These are phyloP conservation scores for Chromoteleia sp. DNA, from an alignment of 2,888 invertebrate genomes.

Conservation along the genomic window DNA sequence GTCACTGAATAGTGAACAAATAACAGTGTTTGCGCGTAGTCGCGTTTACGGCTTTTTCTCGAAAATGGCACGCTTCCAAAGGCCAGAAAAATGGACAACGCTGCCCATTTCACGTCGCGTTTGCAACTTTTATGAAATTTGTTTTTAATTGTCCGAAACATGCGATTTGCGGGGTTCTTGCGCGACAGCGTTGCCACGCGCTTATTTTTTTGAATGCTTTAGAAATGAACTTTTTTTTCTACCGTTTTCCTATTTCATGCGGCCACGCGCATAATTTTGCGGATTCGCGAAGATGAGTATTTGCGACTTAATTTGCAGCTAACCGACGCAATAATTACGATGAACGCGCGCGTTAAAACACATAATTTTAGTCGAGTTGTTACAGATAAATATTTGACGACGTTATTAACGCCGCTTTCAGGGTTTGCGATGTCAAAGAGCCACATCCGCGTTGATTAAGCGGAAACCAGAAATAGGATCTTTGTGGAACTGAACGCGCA, in stretches of 20 bases:
- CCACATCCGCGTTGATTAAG: constrained; percentile 12
- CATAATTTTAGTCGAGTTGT: too few relatives aligned
- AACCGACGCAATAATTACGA: background rate
- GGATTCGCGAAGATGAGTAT: background rate
- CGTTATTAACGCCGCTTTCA: constrained; percentile 21
- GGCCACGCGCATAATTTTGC: background rate
- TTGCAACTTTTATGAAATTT: constrained; percentile 57
- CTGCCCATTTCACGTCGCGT: constrained; percentile 29
- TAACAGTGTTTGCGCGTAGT: constrained; percentile 58
- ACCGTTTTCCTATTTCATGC: background rate
- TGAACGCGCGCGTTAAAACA: too few relatives aligned
- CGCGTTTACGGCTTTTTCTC: constrained; percentile 37
- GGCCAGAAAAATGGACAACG: constrained; percentile 51
- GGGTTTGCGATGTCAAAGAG: background rate
- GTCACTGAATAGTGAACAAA: constrained; percentile 52
- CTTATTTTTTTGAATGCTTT: too few relatives aligned
- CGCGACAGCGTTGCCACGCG: background rate
- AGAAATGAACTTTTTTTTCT: too few relatives aligned
- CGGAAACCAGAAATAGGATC: constrained; percentile 10
- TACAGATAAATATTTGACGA: constrained; percentile 38
- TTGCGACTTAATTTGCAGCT: background rate
- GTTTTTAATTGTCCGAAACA: constrained; percentile 55
- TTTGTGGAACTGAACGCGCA: constrained; percentile 22
- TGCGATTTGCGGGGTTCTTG: constrained; percentile 16
- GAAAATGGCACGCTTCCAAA: constrained; percentile 60